These are phyloP conservation scores for Biston stratarius DNA, from an alignment of 2,888 invertebrate genomes.

Conservation along the genomic window DNA sequence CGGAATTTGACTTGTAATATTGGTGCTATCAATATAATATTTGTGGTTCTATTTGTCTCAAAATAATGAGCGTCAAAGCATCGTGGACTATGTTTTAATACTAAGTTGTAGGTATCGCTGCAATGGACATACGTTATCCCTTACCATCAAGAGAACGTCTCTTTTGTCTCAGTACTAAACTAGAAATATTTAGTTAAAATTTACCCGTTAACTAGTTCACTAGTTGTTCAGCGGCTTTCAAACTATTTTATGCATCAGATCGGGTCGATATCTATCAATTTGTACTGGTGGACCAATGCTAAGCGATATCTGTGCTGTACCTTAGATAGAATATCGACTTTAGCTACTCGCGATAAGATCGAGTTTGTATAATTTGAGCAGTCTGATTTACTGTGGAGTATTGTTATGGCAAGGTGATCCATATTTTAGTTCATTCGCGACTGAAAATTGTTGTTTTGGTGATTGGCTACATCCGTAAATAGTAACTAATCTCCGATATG, in stretches of 20 bases:
- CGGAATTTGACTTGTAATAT: too few species aligned
- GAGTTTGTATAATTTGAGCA: neutral
- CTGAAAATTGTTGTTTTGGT: conserved; percentile 1
- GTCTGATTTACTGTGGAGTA: neutral
- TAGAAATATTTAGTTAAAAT: neutral
- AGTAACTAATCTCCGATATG: neutral
- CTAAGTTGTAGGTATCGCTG: too few species aligned
- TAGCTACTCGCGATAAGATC: neutral
- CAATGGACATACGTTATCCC: too few species aligned
- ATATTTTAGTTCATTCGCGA: conserved; percentile 2
- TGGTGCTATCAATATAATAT: too few species aligned
- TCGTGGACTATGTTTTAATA: too few species aligned
- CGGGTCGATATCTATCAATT: conserved; percentile 34
- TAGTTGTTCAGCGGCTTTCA: conserved; percentile 5
- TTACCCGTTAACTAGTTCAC: conserved; percentile 20
- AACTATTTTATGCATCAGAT: conserved; percentile 28
- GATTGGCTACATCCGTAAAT: neutral
- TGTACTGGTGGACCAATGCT: conserved; percentile 21
- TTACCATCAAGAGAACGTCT: too few species aligned
- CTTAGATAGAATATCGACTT: conserved; percentile 2
- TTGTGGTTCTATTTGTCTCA: too few species aligned
- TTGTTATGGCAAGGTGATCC: conserved; percentile 6
- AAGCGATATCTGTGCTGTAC: neutral
- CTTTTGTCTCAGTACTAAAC: too few species aligned
- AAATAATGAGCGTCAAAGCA: too few species aligned